A percentile compares a stretch with the other conserved stretches of the same genome.
Conservation (phyloP, 2,113 vertebrate species). For the Podarcis muralis region DNA sequence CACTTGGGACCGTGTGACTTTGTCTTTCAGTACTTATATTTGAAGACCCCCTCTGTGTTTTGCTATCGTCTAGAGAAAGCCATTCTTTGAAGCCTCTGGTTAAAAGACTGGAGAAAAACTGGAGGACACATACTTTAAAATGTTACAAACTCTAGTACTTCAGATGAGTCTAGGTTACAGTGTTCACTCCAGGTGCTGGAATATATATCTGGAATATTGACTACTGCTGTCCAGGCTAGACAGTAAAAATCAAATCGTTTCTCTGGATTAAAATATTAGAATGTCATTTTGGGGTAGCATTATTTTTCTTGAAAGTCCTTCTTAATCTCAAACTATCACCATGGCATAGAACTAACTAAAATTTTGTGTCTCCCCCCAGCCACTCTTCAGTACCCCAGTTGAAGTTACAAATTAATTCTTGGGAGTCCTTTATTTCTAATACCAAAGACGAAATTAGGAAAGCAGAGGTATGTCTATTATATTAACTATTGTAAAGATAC, state of each 20-base stretch:
- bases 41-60: not conserved
- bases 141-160: not conserved
- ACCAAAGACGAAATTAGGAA: slow-evolving; percentile 65
- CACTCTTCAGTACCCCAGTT: slow-evolving; percentile 20
- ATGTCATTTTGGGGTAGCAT: not conserved
- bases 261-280: not conserved
- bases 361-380: slow-evolving; percentile 25
- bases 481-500: not conserved
- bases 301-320: not conserved
- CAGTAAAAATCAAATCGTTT: not conserved
- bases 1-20: too few species aligned
- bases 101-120: not conserved
- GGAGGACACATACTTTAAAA: not conserved
- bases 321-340: not conserved
- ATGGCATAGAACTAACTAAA: slow-evolving; percentile 17
- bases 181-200: not conserved
- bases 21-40: too few species aligned
- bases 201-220: not conserved
- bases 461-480: slow-evolving; percentile 62
- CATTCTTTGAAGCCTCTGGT: not conserved
- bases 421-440: slow-evolving; percentile 67
- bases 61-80: not conserved
- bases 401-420: slow-evolving; percentile 59
- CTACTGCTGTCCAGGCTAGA: not conserved
- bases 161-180: not conserved